Base-by-base conservation (phyloP, 1,140 invertebrate species). In the Goniozus legneri region DNA sequence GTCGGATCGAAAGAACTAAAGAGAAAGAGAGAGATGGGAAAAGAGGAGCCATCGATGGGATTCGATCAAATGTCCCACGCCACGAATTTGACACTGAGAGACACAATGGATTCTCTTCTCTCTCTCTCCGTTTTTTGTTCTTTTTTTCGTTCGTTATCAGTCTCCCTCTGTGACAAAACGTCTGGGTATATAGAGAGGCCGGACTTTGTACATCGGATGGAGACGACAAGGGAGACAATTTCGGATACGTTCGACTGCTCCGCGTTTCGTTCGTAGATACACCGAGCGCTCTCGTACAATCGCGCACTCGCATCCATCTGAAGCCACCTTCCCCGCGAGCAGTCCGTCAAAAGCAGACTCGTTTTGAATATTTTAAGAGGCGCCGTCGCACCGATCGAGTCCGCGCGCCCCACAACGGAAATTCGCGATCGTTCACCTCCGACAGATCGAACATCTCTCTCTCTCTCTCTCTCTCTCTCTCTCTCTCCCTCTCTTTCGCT, bases 61-160 rank as follows among this genome's bases (percentile, higher is more conserved):
- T 72, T 67, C 60, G 64, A 71, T 71, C 69, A 69, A 69, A 71
- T 61, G 64, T 65, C 57, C 56, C 50, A 62, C 47, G 48, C 44
- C 55, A 58, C 62, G 62, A 62, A 66, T 69, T 69, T 71, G 69
- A 69, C 64, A 69, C 71, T 54, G 50, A 50, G 62, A 62, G 58
- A 62, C 61, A 71, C 69, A 71, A 71, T 67, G 47, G 60, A 35
- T 46, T 49, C 15, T 35, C 49, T 56, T 55, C 54, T 58, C 46
- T 40, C 38, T 46, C 32, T 54, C 14, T 22, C 20, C 24, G 31
- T 40, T 22, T 33, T 10, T 20, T 39, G 45, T 42, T 52, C 49
- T 54, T 35, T 49, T 50, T 53, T 46, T 32, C 40, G 56, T 58
- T 51, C n/a, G 6, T 16, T 35, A 14, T 35, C 4, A 8, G 14